phyloP scores from a whole-genome alignment of 2,888 invertebrate genomes.

The Beris chalybata region DNA sequence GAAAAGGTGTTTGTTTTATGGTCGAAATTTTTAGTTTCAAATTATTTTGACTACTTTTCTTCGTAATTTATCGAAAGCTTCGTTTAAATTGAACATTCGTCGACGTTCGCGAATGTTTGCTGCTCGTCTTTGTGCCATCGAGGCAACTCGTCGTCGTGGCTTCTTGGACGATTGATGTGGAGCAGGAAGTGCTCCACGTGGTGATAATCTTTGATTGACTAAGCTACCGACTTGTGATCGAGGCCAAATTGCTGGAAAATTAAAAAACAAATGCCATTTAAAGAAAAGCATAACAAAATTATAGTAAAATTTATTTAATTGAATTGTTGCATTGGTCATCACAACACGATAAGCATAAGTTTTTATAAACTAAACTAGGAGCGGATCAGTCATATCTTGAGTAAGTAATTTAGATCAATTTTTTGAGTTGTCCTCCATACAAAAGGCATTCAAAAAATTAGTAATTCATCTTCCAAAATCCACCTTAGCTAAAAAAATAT shows the following conservation, averaged over 20 bases:
- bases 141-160: slow-evolving; percentile 83
- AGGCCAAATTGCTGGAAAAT: slow-evolving; percentile 58
- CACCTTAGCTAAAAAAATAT: too few species aligned
- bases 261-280: not conserved
- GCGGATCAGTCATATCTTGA: too few species aligned
- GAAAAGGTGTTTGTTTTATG: not conserved
- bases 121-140: slow-evolving; percentile 85
- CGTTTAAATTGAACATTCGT: slow-evolving; percentile 94
- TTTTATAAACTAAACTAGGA: too few species aligned
- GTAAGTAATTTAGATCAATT: too few species aligned
- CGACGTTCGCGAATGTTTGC: slow-evolving; percentile 91
- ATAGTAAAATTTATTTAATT: too few species aligned
- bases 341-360: too few species aligned
- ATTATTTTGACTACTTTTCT: slow-evolving; percentile 65
- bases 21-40: not conserved
- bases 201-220: slow-evolving; percentile 51
- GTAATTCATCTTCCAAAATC: too few species aligned
- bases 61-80: slow-evolving; percentile 90
- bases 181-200: slow-evolving; percentile 45
- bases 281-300: too few species aligned
- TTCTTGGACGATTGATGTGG: slow-evolving; percentile 65
- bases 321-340: too few species aligned
- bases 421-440: too few species aligned
- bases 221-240: slow-evolving; percentile 61
- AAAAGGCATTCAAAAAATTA: too few species aligned